Percentiles rank a stretch among this genome's conserved stretches.
Evolutionary conservation across 2,888 invertebrate genomes (phyloP).

Genomic region (Amitus sp.): DNA sequence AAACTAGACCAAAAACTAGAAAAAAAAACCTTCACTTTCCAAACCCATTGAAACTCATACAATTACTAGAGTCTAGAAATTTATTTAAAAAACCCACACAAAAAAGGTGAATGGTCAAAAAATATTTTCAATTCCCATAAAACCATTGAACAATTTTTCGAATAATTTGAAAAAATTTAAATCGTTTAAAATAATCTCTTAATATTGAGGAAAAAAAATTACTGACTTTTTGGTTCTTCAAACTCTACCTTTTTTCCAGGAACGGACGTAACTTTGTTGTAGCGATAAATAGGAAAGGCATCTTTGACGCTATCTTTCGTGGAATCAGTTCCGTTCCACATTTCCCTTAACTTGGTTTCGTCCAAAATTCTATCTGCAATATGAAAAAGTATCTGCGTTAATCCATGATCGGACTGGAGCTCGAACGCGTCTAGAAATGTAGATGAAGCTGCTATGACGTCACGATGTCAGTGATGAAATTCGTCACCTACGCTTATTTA

Average conservation of each 20-base stretch:
- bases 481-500: too few species aligned
- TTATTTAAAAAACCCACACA: too few species aligned
- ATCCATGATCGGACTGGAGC: not conserved
- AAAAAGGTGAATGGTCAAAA: too few species aligned
- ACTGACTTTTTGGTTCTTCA: too few species aligned
- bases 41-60: too few species aligned
- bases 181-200: not conserved
- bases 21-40: slow-evolving; percentile 15
- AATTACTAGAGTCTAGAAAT: too few species aligned
- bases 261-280: slow-evolving; percentile 74
- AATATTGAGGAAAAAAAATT: slow-evolving; percentile 58
- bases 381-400: slow-evolving; percentile 15
- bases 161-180: not conserved
- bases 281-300: slow-evolving; percentile 73
- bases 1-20: too few species aligned
- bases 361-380: slow-evolving; percentile 58
- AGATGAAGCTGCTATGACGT: slow-evolving; percentile 12
- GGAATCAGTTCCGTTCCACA: slow-evolving; percentile 73
- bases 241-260: slow-evolving; percentile 71
- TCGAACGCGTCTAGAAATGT: slow-evolving; percentile 1
- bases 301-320: slow-evolving; percentile 69
- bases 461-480: too few species aligned
- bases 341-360: slow-evolving; percentile 72
- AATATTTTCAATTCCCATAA: too few species aligned
- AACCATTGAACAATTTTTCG: too few species aligned